Evolutionary conservation across 2,888 invertebrate genomes (phyloP).

Genomic region (Nemurella pictetii): DNA sequence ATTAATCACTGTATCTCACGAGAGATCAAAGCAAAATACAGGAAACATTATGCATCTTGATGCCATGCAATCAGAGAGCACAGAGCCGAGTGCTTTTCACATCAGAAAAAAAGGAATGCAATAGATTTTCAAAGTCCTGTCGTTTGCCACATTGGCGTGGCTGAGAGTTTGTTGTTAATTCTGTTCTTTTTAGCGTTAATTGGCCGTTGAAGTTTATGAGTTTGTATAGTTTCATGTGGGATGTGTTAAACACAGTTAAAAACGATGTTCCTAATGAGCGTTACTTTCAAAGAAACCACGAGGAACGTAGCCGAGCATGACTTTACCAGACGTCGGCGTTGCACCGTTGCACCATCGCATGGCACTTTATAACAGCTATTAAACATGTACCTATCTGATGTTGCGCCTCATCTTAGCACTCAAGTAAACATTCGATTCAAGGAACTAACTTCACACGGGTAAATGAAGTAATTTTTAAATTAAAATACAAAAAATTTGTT

Average conservation of each 20-base stretch:
- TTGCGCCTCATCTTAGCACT: background rate
- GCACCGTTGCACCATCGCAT: background rate
- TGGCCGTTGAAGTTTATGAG: conserved; percentile 35
- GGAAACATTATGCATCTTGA: background rate
- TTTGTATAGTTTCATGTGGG: conserved; percentile 12
- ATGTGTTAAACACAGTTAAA: conserved; percentile 35
- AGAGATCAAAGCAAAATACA: background rate
- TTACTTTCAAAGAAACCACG: conserved; percentile 16
- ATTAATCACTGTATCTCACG: background rate
- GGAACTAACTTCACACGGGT: background rate
- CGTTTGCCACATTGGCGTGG: conserved; percentile 5
- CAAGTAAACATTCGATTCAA: background rate
- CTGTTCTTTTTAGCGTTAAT: conserved; percentile 32
- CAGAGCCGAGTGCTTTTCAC: background rate
- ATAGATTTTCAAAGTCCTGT: conserved; percentile 9
- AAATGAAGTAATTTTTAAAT: background rate
- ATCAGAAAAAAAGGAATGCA: conserved; percentile 4
- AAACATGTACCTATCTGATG: background rate
- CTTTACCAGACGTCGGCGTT: conserved; percentile 4
- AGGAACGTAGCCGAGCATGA: background rate
- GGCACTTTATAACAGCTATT: background rate
- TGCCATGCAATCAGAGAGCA: background rate
- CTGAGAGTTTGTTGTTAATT: conserved; percentile 22
- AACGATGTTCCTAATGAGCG: conserved; percentile 30
- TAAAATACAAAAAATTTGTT: background rate